These are phyloP conservation scores for Archilochus colubris DNA, from an alignment of 2,113 vertebrate species.

Conservation along the genomic window DNA sequence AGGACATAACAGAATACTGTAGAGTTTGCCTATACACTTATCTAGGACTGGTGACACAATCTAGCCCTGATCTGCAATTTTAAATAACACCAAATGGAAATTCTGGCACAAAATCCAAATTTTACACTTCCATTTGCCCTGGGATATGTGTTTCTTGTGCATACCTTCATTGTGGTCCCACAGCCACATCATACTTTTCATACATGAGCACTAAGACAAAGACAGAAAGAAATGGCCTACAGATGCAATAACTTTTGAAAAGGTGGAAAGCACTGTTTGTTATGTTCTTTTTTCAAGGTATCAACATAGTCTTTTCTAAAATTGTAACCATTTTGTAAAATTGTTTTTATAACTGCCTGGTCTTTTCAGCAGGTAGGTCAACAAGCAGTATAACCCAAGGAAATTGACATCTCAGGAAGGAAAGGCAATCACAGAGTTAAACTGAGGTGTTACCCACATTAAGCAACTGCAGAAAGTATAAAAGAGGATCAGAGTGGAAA, in stretches of 20 bases:
- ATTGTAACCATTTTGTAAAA: not conserved
- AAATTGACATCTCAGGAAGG: not conserved
- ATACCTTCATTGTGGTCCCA: not conserved
- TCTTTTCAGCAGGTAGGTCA: not conserved
- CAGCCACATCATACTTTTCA: not conserved
- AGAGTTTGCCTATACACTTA: not conserved
- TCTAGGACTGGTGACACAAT: not conserved
- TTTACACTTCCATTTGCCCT: not conserved
- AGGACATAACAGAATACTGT: not conserved
- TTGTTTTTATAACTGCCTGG: not conserved
- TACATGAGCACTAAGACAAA: not conserved
- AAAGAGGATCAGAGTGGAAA: not conserved
- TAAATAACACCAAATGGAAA: slow-evolving; percentile 29
- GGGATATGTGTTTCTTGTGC: not conserved
- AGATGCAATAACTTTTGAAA: not conserved
- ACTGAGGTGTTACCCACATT: not conserved
- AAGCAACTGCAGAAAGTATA: not conserved
- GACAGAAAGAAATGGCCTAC: not conserved
- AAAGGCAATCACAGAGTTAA: not conserved
- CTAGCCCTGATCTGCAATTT: not conserved
- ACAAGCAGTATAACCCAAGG: not conserved
- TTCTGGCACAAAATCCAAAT: not conserved
- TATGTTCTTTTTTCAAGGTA: not conserved
- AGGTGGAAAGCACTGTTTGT: not conserved
- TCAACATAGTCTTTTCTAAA: not conserved